A percentile compares a stretch with the other conserved stretches of the same genome.
phyloP scores from a whole-genome alignment of 2,797 vertebrate species.

The Discoglossus pictus region DNA sequence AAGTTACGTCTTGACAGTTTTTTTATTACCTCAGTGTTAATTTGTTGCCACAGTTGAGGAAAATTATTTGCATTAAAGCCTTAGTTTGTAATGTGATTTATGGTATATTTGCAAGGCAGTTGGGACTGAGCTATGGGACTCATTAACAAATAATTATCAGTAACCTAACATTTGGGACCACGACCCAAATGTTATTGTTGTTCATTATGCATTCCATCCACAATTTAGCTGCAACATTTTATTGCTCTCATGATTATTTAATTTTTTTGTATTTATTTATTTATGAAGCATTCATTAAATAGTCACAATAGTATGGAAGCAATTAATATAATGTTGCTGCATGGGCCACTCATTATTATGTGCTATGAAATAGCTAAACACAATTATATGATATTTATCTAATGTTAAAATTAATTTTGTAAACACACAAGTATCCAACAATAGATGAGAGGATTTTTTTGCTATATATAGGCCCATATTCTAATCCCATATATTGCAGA shows the following conservation, averaged over 20 bases:
- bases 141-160: conserved; percentile 10
- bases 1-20: too few species aligned
- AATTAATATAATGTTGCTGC: neutral
- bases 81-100: neutral
- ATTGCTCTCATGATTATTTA: conserved; percentile 7
- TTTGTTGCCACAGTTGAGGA: too few species aligned
- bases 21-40: too few species aligned
- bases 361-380: too few species aligned
- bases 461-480: too few species aligned
- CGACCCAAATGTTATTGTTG: conserved; percentile 8
- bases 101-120: neutral
- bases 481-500: too few species aligned
- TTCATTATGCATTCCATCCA: conserved; percentile 3
- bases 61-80: neutral
- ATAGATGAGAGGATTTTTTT: too few species aligned
- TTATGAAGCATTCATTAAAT: conserved; percentile 4
- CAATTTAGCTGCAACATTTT: neutral
- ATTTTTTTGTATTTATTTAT: conserved; percentile 8
- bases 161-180: conserved; percentile 17
- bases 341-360: neutral
- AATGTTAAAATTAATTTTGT: too few species aligned
- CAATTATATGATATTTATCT: too few species aligned
- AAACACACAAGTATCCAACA: too few species aligned
- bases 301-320: neutral
- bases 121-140: conserved; percentile 6